Evolutionary conservation across 2,888 invertebrate species (phyloP), one percentile per base, ranked within the genome.

Genomic region (Brenthis ino): DNA sequence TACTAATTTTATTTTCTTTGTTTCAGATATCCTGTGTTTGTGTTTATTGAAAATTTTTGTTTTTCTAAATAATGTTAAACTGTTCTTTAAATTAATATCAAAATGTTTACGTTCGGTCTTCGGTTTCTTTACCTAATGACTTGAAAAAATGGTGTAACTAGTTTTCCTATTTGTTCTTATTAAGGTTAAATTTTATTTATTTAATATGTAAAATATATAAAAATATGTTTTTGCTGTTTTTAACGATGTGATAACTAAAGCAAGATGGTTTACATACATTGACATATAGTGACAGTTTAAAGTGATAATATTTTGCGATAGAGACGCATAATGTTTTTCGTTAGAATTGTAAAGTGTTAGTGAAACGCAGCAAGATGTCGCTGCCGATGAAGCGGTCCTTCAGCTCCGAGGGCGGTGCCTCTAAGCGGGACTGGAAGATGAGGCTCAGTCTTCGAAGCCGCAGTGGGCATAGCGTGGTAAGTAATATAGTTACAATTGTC

Each of bases 401-500:
- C 79, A 95, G 95, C 76, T 94, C 95, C 70, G 96, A 96, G 79
- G 91, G 91, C 14, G 89, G 87, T 16, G 81, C 88, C 76, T 93
- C 95, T 77, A 88, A 81, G 76, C 93, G 95, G 68, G 96, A 96
- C 79, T 96, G 96, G 96, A 95, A 95, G 85, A 95, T 95, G 87
- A 91, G 96, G 74, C 93, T 96, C 75, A 96, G 96, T 75, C 92
- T 96, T 64, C 94, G 96, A 73, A 96, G 95, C 78, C 95, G 95
- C 80, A 94, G 95, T 70, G 94, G 95, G 57, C 94, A 93, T 69
- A 93, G 94, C 75, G 94, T 93, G 84, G 95, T 93, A 80, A 90
- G 89, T 87, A 57, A n/a, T 6, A 37, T n/a, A 37, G 2, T 11
- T 8, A 3, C 37, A 43, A 43, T 8, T 43, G 28, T 43, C 11